Conservation (phyloP, 2,113 vertebrate species). For the Psettodes erumei region DNA sequence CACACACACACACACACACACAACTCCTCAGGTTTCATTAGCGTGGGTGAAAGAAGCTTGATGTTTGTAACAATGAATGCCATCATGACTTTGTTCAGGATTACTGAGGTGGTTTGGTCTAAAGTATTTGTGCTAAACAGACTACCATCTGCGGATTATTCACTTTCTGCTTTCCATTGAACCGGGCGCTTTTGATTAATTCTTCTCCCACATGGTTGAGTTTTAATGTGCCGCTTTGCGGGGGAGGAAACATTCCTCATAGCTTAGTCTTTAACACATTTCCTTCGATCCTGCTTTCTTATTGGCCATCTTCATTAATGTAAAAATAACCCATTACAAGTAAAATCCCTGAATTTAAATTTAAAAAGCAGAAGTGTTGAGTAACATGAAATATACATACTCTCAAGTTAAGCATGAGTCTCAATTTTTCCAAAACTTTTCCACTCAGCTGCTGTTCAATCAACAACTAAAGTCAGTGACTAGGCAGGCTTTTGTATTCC, state of each 20-base stretch:
- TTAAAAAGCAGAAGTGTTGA: background rate
- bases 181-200: conserved; percentile 42
- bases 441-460: background rate
- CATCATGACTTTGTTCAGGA: conserved; percentile 41
- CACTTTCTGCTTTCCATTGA: conserved; percentile 37
- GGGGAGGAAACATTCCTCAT: conserved; percentile 40
- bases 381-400: too few species aligned
- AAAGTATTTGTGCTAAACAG: conserved; percentile 36
- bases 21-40: conserved; percentile 57
- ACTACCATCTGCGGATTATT: conserved; percentile 48
- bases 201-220: conserved; percentile 48
- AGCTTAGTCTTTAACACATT: conserved; percentile 25
- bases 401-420: background rate
- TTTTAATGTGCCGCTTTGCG: conserved; percentile 50
- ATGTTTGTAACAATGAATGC: conserved; percentile 28
- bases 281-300: conserved; percentile 10
- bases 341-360: background rate
- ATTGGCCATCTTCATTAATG: conserved; percentile 1
- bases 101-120: conserved; percentile 25
- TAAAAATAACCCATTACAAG: background rate
- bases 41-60: conserved; percentile 40
- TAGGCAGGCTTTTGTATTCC: background rate
- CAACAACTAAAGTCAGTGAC: too few species aligned
- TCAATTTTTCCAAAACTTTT: too few species aligned
- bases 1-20: conserved; percentile 27